phyloP scores from a whole-genome alignment of 1,140 invertebrate species.

The Bombus cullumanus region DNA sequence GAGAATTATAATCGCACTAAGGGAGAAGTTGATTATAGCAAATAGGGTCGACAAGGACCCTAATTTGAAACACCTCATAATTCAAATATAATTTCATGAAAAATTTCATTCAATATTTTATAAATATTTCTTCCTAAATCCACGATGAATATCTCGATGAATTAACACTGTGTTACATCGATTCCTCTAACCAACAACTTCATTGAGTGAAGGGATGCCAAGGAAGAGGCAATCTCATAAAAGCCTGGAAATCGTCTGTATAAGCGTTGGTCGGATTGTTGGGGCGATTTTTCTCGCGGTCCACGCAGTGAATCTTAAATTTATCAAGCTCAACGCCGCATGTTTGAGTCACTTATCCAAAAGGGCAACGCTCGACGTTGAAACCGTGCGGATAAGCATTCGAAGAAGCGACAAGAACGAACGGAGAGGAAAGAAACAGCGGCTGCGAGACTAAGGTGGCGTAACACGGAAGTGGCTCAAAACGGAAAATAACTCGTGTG shows the following conservation, averaged over 20 bases:
- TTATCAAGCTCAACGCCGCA: slow-evolving; percentile 39
- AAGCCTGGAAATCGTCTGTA: neutral
- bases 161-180: neutral
- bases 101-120: neutral
- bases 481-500: slow-evolving; percentile 38
- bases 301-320: slow-evolving; percentile 22
- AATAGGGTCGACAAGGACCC: neutral
- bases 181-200: too few species aligned
- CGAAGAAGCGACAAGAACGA: slow-evolving; percentile 14
- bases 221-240: slow-evolving; percentile 1
- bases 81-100: neutral
- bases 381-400: slow-evolving; percentile 26
- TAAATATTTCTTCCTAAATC: too few species aligned
- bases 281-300: slow-evolving; percentile 1
- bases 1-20: too few species aligned
- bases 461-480: slow-evolving; percentile 23
- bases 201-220: too few species aligned
- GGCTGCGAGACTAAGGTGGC: too few species aligned
- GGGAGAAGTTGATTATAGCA: too few species aligned
- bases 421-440: neutral
- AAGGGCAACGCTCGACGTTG: slow-evolving; percentile 8
- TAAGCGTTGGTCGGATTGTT: neutral
- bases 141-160: neutral
- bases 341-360: slow-evolving; percentile 42
- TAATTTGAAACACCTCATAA: neutral